These are phyloP conservation scores for Hydrolagus affinis DNA, from an alignment of 2,113 vertebrate genomes.

Conservation along the genomic window DNA sequence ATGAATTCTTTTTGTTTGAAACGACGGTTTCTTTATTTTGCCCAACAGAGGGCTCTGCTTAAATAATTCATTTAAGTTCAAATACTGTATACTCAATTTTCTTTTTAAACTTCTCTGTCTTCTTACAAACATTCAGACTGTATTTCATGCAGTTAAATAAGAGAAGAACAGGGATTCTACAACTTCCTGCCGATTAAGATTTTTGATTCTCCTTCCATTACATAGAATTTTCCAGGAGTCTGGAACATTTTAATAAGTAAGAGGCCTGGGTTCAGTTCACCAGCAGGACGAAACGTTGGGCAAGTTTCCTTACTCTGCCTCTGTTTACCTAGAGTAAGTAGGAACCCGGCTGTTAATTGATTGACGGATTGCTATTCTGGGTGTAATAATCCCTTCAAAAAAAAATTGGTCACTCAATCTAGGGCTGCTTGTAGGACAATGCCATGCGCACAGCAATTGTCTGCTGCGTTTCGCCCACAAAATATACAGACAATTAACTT, in stretches of 20 bases:
- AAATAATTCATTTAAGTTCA: background rate
- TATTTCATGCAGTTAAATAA: slow-evolving; percentile 13
- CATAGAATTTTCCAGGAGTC: background rate
- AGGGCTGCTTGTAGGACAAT: too few species aligned
- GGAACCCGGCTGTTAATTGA: too few species aligned
- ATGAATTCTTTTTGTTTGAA: background rate
- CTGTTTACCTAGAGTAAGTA: too few species aligned
- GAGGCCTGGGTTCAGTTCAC: too few species aligned
- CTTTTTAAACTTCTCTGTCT: background rate
- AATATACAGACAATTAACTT: too few species aligned
- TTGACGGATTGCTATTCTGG: too few species aligned
- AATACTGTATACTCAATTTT: slow-evolving; percentile 3
- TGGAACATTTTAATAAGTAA: background rate
- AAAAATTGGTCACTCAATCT: too few species aligned
- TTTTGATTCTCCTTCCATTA: background rate
- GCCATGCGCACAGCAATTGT: too few species aligned
- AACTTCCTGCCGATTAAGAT: background rate
- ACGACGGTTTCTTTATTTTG: slow-evolving; percentile 7
- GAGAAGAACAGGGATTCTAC: background rate
- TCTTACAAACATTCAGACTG: background rate
- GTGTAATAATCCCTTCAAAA: too few species aligned
- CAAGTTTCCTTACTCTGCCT: too few species aligned
- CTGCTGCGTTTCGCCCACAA: too few species aligned
- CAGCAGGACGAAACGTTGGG: too few species aligned
- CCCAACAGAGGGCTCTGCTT: background rate